Base-by-base conservation (phyloP, 2,113 vertebrate species). In the Myotis brandtii region DNA sequence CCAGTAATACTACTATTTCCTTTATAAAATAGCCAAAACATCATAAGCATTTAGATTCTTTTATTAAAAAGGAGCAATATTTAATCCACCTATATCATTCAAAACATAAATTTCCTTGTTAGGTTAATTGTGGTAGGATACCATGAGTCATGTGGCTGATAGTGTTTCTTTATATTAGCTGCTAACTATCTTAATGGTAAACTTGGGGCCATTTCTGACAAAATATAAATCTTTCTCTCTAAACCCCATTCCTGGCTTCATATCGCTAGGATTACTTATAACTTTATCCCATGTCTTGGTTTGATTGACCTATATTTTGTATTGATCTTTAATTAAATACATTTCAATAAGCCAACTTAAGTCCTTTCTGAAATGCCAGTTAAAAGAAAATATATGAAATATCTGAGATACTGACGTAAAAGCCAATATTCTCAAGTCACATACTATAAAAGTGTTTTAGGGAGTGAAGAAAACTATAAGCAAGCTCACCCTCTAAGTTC, bases 261-360 rank as follows among this genome's bases (percentile, higher is more conserved):
- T 48, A n/a, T 77, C 18, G 92, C 52, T 69, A 17, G 43, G 46
- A 20, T 43, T 87, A 23, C 56, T 17, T 94, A 52, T n/a, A 46
- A 66, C 16, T 69, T 80, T 75, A 84, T 11, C 46, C 32, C 67
- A 52, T 84, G 17, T 84, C 52, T 96, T 96, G 23, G 76, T 83
- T 86, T 86, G 52, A 86, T 13, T 86, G 54, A 54, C 64, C 37
- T 83, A 80, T 37, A 80, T 48, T 87, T 91, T 85, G 85, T 0
- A 59, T 75, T 92, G 52, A 50, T 10, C 76, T 93, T 91, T 37
- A 90, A 86, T 40, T 92, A 54, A 75, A 70, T 92, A 72, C 8
- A 85, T 67, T 80, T 83, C 43, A 52, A 10, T 54, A 92, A 81
- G 37, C 20, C 72, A 69, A 67, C 13, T 64, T 34, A 76, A 76